Percentiles rank a stretch among this genome's conserved stretches.
phyloP scores from a whole-genome alignment of 1,140 invertebrate genomes.

The Lasioglossum baleicum region DNA sequence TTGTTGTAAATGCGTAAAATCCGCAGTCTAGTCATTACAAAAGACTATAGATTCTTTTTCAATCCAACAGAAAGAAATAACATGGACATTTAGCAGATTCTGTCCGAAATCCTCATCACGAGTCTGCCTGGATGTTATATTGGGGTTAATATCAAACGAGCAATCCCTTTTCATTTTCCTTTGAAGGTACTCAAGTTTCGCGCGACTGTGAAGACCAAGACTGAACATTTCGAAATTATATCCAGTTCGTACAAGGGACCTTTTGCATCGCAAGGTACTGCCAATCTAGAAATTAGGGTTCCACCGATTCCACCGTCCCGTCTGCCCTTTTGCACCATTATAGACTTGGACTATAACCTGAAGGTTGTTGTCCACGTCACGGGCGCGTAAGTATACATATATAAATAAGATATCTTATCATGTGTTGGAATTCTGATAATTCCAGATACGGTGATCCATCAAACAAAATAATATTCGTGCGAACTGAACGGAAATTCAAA shows the following conservation, averaged over 20 bases:
- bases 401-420: too few species aligned
- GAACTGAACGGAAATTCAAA: too few species aligned
- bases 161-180: background rate
- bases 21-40: too few species aligned
- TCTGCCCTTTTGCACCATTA: constrained; percentile 40
- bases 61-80: too few species aligned
- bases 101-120: too few species aligned
- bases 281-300: background rate
- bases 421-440: background rate
- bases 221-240: background rate
- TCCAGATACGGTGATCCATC: background rate
- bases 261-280: background rate
- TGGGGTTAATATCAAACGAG: too few species aligned
- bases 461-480: too few species aligned
- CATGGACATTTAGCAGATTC: too few species aligned
- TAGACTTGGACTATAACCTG: constrained; percentile 40
- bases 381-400: constrained; percentile 28
- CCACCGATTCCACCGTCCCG: constrained; percentile 51
- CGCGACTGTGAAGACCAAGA: background rate
- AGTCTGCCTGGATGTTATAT: too few species aligned
- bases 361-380: constrained; percentile 24
- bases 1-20: too few species aligned
- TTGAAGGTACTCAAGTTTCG: constrained; percentile 38
- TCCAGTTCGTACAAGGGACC: background rate
- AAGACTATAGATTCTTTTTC: too few species aligned